Evolutionary conservation across 2,113 vertebrate genomes (phyloP).

Genomic region (Grallaria varia): DNA sequence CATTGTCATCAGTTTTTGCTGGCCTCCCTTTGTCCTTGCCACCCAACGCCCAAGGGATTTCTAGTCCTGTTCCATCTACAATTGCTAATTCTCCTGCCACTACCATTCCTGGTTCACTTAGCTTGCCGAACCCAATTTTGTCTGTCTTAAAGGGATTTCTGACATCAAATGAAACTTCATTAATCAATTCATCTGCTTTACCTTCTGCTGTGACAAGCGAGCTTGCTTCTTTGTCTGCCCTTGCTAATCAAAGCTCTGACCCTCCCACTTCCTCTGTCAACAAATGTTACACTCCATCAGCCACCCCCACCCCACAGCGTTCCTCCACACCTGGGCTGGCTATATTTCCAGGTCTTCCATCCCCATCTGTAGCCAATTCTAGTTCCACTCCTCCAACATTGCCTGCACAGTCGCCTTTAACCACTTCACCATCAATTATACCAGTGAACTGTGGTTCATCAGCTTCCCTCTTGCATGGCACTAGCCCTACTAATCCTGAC

Average conservation of each 20-base stretch:
- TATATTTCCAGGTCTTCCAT: constrained; percentile 73
- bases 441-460: constrained; percentile 68
- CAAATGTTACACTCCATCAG: constrained; percentile 85
- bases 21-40: constrained; percentile 76
- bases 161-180: constrained; percentile 74
- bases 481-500: constrained; percentile 68
- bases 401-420: constrained; percentile 67
- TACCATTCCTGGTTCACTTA: constrained; percentile 72
- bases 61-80: constrained; percentile 70
- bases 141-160: constrained; percentile 84
- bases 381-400: constrained; percentile 56
- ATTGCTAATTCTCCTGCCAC: constrained; percentile 69
- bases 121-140: constrained; percentile 75
- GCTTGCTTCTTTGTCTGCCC: constrained; percentile 76
- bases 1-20: constrained; percentile 80
- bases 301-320: constrained; percentile 71
- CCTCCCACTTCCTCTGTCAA: constrained; percentile 74
- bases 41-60: constrained; percentile 53
- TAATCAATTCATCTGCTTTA: constrained; percentile 72
- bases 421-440: constrained; percentile 43
- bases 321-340: constrained; percentile 78
- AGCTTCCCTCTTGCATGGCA: constrained; percentile 59
- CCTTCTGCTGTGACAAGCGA: constrained; percentile 73
- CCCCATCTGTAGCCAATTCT: constrained; percentile 57
- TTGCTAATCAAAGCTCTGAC: constrained; percentile 70